Base-by-base conservation (phyloP, 2,113 vertebrate species). In the Theristicus caerulescens region DNA sequence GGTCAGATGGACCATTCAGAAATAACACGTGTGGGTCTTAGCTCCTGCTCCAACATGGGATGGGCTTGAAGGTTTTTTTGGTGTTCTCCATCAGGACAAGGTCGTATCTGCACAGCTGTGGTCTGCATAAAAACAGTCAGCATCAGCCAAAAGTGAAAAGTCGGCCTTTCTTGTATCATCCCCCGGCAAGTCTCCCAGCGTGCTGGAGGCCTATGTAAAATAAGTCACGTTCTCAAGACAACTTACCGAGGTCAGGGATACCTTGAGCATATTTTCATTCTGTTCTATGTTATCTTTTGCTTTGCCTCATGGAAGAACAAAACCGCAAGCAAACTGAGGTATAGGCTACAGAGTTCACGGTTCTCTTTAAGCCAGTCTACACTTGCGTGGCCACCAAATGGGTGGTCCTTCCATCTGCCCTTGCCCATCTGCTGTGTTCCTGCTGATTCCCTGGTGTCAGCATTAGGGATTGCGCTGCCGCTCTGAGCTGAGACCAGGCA, bases 101-200 rank as follows among this genome's bases (percentile, higher is more conserved):
- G 97, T 99, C 99, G 17, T 99, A 99, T 1, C 99, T 97, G 92
- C 99, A 99, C 97, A 99, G 86, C 14, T 98, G 91, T 6, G 98
- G 97, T 93, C 99, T 99, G 97, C 34, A 11, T 61, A 74, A 40
- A 65, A 47, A 69, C 29, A 71, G 73, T 5, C n/a, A 32, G 32
- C 25, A 29, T 0, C 10, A 19, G n/a, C 5, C 55, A 7, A 16
- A 38, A 40, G 42, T 87, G 47, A 86, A 15, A 54, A 59, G 61
- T 1, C 0, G 1, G 10, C 13, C 4, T 6, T 19, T n/a, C 12
- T 9, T 13, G 36, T 16, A 7, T 16, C 11, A 0, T 13, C 17
- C 25, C 16, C n/a, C 7, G 14, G 15, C 8, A 7, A 17, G 16
- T 11, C 27, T 65, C 62, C 12, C 17, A 13, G 4, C 2, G 0